A percentile compares a stretch with the other conserved stretches of the same genome.
Evolutionary conservation across 2,888 invertebrate genomes (phyloP).

Genomic region (Boloria euphrosyne): DNA sequence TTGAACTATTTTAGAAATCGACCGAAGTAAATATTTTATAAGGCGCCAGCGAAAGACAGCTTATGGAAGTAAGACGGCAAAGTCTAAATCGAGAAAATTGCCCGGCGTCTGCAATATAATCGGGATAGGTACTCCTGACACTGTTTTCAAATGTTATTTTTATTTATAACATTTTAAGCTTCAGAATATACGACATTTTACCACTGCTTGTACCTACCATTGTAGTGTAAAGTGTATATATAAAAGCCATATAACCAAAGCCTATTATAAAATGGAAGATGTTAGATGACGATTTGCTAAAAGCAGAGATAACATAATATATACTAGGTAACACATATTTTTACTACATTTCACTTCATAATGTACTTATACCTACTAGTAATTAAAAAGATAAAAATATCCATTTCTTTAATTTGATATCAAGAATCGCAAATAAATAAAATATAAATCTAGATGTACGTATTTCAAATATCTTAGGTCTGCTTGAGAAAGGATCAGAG

Average conservation of each 20-base stretch:
- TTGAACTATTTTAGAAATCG: constrained; percentile 11
- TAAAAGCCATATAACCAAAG: too few relatives aligned
- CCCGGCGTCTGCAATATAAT: constrained; percentile 45
- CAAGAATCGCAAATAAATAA: constrained; percentile 9
- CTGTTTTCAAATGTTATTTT: constrained; percentile 13
- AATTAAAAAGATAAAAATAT: background rate
- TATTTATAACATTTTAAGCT: background rate
- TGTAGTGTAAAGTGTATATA: too few relatives aligned
- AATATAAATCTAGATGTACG: constrained; percentile 23
- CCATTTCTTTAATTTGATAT: constrained; percentile 7
- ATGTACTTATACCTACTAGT: background rate
- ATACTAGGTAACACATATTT: too few relatives aligned
- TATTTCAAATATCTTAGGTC: constrained; percentile 41
- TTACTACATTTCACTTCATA: too few relatives aligned
- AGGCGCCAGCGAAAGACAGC: constrained; percentile 30
- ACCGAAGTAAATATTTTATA: constrained; percentile 33
- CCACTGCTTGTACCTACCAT: background rate
- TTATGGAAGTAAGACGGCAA: constrained; percentile 45
- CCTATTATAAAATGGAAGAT: background rate
- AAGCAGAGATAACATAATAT: too few relatives aligned
- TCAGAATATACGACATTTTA: background rate
- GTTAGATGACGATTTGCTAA: too few relatives aligned
- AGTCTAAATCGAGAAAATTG: constrained; percentile 57
- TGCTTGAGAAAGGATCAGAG: constrained; percentile 58
- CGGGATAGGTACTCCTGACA: constrained; percentile 1